Base-by-base conservation (phyloP, 2,113 vertebrate genomes). In the Istiophorus platypterus region DNA sequence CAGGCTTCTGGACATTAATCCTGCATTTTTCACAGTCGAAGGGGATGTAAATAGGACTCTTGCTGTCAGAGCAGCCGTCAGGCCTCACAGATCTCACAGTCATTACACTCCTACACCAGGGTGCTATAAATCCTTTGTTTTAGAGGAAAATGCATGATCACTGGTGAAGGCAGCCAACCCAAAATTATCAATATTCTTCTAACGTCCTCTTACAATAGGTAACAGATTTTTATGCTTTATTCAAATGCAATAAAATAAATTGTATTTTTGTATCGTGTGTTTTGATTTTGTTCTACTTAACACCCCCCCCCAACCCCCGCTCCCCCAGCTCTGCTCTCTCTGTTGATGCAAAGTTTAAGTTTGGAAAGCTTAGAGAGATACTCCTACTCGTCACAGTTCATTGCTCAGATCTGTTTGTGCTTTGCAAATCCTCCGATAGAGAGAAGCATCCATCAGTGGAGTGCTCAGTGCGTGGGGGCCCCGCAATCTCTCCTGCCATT, bases 331-430 rank as follows among this genome's bases (percentile, higher is more conserved):
- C 77, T 51, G 56, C 71, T 72, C 41, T 73, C 80, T 67, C 39
- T 85, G 90, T 79, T 87, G 84, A 89, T 78, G 80, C 74, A 87
- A 88, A 91, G 88, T 89, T 82, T 78, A 91, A 92, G 89, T 91
- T 91, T 86, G 81, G 87, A 94, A 88, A 85, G 92, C 86, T 91
- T 31, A 74, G 68, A 90, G 82, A 88, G 80, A 89, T 87, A 92
- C 89, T 94, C 91, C 92, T 84, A 93, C 93, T 92, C 90, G 79
- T 93, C 92, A 92, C 92, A 91, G 90, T 91, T 94, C 92, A 92
- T 85, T 88, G 90, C 88, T 93, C 93, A 93, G 92, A 92, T 92
- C 85, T 95, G 94, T 95, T 95, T 96, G 94, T 95, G 90, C 88
- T 93, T 81, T 62, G 67, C 91, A 94, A 95, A 94, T 95, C 94